Evolutionary conservation across 2,113 vertebrate species (phyloP).

Genomic region (Reinhardtius hippoglossoides): DNA sequence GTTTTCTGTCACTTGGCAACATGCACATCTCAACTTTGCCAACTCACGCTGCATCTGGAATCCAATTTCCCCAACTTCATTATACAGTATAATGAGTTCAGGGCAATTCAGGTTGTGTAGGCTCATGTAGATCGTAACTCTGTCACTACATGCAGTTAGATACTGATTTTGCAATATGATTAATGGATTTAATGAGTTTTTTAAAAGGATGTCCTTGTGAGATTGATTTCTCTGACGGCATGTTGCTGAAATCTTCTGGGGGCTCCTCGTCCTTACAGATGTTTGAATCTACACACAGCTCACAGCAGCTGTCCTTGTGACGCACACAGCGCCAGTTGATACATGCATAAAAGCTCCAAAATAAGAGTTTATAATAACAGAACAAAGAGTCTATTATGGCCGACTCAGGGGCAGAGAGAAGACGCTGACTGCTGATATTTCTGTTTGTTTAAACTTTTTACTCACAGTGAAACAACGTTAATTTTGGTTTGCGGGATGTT

Average conservation of each 20-base stretch:
- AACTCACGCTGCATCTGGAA: not conserved
- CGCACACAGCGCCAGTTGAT: constrained; percentile 52
- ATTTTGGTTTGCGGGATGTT: constrained; percentile 81
- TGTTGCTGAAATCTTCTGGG: not conserved
- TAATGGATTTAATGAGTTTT: not conserved
- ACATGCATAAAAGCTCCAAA: constrained; percentile 64
- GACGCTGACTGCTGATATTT: constrained; percentile 82
- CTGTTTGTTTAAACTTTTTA: constrained; percentile 82
- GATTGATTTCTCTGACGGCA: not conserved
- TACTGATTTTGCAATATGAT: constrained; percentile 8
- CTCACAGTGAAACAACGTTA: constrained; percentile 72
- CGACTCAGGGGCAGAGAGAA: constrained; percentile 53
- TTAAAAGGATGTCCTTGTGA: not conserved
- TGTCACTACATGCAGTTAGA: constrained; percentile 1
- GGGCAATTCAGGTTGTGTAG: constrained; percentile 9
- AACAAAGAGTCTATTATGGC: constrained; percentile 72
- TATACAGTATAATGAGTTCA: constrained; percentile 5
- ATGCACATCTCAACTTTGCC: not conserved
- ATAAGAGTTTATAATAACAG: constrained; percentile 73
- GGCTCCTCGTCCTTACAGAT: constrained; percentile 13
- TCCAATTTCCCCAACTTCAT: constrained; percentile 15
- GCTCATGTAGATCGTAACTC: constrained; percentile 7
- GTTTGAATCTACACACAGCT: constrained; percentile 18
- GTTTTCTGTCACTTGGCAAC: constrained; percentile 1
- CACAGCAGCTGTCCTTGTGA: constrained; percentile 49